These are phyloP conservation scores for Rotaria socialis DNA, from an alignment of 2,888 invertebrate species.

Conservation along the genomic window DNA sequence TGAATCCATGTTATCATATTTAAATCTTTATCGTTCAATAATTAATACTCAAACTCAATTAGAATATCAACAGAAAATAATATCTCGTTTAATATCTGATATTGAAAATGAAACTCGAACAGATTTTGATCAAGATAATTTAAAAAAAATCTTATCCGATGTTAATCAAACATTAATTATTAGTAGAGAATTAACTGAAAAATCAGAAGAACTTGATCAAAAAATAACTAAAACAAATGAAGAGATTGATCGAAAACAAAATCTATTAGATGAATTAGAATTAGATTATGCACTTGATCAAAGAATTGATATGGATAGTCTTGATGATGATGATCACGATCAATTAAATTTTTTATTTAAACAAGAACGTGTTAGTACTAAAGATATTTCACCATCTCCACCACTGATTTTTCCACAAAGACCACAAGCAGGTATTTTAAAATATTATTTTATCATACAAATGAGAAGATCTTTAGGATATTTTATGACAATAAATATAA, in stretches of 20 bases:
- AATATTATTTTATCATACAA: no score
- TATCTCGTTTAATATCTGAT: not conserved
- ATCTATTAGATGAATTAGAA: conserved; percentile 23
- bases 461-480: no score
- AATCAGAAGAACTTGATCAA: conserved; percentile 28
- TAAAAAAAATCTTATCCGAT: not conserved
- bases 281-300: conserved; percentile 7
- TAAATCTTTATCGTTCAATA: not conserved
- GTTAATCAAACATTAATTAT: conserved; percentile 17
- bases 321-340: conserved; percentile 19
- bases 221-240: not conserved
- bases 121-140: not conserved
- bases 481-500: no score
- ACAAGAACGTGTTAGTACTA: conserved; percentile 34
- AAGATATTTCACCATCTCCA: not conserved
- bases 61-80: conserved; percentile 5
- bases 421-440: not conserved
- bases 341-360: not conserved
- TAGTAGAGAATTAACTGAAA: not conserved
- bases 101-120: conserved; percentile 8
- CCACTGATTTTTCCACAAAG: not conserved
- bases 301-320: conserved; percentile 12
- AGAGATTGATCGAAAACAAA: conserved; percentile 3
- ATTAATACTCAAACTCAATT: not conserved
- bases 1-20: not conserved